These are phyloP conservation scores for Amphilophus citrinellus DNA, from an alignment of 2,113 vertebrate genomes.

Conservation along the genomic window DNA sequence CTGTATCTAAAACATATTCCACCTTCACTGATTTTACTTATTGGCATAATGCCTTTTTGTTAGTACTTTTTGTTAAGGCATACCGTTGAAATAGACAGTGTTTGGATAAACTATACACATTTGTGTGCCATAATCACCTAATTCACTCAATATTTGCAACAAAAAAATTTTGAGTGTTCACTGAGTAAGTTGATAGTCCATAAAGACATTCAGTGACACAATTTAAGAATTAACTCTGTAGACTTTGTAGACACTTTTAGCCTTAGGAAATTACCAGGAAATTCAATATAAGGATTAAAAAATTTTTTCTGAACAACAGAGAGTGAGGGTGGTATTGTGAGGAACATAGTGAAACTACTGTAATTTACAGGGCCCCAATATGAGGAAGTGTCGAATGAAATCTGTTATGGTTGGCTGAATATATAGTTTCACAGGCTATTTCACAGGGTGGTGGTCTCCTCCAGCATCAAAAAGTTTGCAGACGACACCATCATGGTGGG, in stretches of 20 bases:
- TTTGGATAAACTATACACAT: neutral
- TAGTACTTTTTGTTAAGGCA: neutral
- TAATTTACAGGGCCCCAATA: neutral
- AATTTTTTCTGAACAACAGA: neutral
- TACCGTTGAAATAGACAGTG: neutral
- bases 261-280: rapidly evolving
- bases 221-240: neutral
- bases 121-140: neutral
- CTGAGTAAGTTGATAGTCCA: neutral
- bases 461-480: too few relatives aligned
- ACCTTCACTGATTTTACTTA: neutral
- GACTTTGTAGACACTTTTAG: neutral
- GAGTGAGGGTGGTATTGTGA: neutral
- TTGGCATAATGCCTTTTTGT: neutral
- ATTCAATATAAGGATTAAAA: neutral
- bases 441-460: too few relatives aligned
- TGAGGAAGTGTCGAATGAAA: neutral
- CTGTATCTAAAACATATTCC: neutral
- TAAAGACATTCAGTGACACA: neutral
- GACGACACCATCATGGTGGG: too few relatives aligned
- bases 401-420: neutral
- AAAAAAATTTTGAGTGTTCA: neutral
- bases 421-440: neutral
- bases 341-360: neutral
- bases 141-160: neutral